Evolutionary conservation across 2,113 vertebrate species (phyloP).

Genomic region (Fregetta grallaria): DNA sequence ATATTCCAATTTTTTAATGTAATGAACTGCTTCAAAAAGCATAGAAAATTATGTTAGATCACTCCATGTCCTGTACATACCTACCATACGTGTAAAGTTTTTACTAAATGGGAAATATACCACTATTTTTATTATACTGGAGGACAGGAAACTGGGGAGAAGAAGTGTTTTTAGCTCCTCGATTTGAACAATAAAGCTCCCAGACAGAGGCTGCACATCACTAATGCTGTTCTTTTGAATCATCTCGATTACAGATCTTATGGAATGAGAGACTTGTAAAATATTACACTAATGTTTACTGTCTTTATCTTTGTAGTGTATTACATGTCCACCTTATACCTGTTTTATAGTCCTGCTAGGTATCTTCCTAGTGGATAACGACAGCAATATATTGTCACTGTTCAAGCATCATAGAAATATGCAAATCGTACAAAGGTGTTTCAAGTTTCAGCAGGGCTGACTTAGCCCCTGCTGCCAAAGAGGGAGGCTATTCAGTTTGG

Average conservation of each 20-base stretch:
- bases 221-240: background rate
- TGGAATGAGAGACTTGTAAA: background rate
- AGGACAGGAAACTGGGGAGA: background rate
- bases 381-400: background rate
- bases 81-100: background rate
- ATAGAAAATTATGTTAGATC: background rate
- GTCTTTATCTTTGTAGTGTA: background rate
- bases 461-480: accelerated
- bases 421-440: background rate
- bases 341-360: background rate
- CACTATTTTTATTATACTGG: background rate
- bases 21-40: background rate
- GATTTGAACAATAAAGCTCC: background rate
- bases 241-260: background rate
- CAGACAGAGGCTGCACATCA: background rate
- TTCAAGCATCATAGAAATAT: background rate
- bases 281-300: background rate
- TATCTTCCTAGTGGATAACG: background rate
- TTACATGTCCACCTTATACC: background rate
- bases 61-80: background rate
- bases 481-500: background rate
- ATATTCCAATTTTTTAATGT: background rate
- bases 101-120: background rate
- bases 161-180: background rate
- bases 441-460: background rate